phyloP scores from a whole-genome alignment of 2,113 vertebrate genomes.

The Mixornis gularis region DNA sequence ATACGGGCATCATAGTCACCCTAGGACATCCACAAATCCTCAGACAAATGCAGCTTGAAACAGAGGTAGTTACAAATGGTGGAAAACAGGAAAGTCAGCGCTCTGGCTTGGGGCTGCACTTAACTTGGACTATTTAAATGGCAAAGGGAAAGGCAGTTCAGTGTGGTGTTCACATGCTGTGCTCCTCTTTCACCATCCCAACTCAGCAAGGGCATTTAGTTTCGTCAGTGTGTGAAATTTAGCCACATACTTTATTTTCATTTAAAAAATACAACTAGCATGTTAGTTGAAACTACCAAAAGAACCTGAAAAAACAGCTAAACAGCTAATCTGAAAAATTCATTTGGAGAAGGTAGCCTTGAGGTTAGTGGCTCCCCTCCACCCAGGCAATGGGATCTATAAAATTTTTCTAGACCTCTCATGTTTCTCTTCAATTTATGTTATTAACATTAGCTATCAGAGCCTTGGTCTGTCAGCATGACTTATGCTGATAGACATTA shows the following conservation, averaged over 20 bases:
- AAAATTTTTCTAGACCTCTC: not conserved
- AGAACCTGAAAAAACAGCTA: not conserved
- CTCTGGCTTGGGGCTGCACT: not conserved
- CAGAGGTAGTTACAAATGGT: not conserved
- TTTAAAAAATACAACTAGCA: not conserved
- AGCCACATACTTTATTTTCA: not conserved
- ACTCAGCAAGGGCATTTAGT: not conserved
- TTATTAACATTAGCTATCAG: conserved; percentile 6
- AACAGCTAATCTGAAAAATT: not conserved
- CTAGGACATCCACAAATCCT: not conserved
- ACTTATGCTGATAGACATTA: conserved; percentile 27
- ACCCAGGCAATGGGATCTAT: not conserved
- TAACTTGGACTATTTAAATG: not conserved
- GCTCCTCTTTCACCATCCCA: not conserved
- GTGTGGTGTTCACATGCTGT: fast-evolving
- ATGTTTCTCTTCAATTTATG: conserved; percentile 34
- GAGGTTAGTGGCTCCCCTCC: not conserved
- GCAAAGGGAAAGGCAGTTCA: not conserved
- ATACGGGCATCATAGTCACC: no score
- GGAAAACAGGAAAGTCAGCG: not conserved
- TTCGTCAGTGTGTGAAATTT: not conserved
- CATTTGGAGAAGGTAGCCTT: not conserved
- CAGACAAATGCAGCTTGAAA: not conserved
- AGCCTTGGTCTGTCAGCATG: conserved; percentile 37
- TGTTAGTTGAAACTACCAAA: not conserved